Evolutionary conservation across 2,797 vertebrate species (phyloP).

Genomic region (Taeniopygia guttata): DNA sequence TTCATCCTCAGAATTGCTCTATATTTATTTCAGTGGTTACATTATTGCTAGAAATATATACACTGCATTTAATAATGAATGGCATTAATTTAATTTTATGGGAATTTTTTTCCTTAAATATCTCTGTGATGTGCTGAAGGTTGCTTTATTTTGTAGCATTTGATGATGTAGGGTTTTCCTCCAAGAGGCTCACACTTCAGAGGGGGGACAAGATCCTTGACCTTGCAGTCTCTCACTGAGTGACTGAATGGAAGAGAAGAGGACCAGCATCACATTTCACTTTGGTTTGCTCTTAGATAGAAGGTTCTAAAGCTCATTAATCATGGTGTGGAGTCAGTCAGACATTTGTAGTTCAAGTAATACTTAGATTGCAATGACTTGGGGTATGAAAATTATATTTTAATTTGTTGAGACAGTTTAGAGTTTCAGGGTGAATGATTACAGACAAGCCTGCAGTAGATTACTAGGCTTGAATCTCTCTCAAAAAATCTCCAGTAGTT

Average conservation of each 20-base stretch:
- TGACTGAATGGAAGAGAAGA: neutral
- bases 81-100: neutral
- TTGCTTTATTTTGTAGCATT: neutral
- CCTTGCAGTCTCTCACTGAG: neutral
- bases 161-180: neutral
- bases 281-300: neutral
- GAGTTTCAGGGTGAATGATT: neutral
- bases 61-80: neutral
- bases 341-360: neutral
- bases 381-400: neutral
- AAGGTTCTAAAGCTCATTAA: neutral
- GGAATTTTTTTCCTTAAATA: neutral
- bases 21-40: neutral
- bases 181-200: neutral
- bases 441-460: neutral
- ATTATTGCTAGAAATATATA: neutral
- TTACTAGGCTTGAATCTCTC: neutral
- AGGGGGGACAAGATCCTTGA: rapidly evolving
- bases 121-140: neutral
- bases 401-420: neutral
- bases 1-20: neutral
- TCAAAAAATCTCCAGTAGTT: neutral
- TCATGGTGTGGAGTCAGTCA: neutral
- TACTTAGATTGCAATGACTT: neutral
- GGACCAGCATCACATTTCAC: neutral